Conservation (phyloP, 2,113 vertebrate genomes). For the Pantherophis guttatus region DNA sequence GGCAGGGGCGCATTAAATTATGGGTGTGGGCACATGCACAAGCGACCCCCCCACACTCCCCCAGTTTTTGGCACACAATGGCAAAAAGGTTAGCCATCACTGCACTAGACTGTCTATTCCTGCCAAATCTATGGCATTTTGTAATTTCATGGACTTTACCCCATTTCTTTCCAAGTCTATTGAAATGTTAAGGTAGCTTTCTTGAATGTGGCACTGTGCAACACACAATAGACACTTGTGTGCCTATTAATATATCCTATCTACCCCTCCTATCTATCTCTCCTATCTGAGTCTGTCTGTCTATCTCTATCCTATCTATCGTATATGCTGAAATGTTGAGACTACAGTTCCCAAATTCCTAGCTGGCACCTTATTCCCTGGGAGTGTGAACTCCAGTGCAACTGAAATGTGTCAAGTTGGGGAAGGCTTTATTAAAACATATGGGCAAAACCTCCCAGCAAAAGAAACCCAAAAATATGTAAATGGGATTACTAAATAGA, state of each 20-base stretch:
- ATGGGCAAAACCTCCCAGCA: background rate
- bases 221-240: no score
- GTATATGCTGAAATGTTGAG: background rate
- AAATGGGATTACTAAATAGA: background rate
- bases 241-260: no score
- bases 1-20: no score
- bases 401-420: background rate
- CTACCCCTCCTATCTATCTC: no score
- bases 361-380: background rate
- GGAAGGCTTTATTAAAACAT: background rate
- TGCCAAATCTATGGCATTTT: background rate
- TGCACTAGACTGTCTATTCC: background rate
- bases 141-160: background rate
- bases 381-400: background rate
- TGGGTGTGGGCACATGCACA: no score
- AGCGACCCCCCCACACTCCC: no score
- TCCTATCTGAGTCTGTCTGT: no score
- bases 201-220: background rate
- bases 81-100: no score
- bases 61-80: no score
- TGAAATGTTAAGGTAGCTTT: background rate
- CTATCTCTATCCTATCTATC: no score
- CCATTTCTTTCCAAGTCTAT: background rate
- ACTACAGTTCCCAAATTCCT: background rate
- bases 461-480: background rate